phyloP scores from a whole-genome alignment of 1,140 invertebrate species.

The Yoshiicerus persimilis region DNA sequence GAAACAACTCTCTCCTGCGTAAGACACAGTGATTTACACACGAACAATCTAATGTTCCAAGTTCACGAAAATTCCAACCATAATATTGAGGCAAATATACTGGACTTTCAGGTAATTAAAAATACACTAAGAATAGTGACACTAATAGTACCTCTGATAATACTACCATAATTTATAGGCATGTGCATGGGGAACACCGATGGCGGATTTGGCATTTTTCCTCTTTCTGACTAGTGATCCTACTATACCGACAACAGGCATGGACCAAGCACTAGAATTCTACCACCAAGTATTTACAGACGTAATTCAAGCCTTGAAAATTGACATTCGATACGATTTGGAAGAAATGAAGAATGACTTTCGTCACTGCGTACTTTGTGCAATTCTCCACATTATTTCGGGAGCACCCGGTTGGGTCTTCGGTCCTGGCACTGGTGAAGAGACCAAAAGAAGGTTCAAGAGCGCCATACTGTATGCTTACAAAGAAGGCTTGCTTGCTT shows the following conservation, averaged over 20 bases:
- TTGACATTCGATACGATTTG: neutral
- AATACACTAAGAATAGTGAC: neutral
- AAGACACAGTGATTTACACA: conserved; percentile 20
- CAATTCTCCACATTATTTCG: conserved; percentile 22
- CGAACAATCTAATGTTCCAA: neutral
- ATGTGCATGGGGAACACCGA: neutral
- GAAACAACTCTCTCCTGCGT: neutral
- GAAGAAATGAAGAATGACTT: conserved; percentile 26
- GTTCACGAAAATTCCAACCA: neutral
- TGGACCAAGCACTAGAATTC: neutral
- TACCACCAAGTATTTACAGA: conserved; percentile 21
- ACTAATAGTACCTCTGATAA: neutral
- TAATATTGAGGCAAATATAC: neutral
- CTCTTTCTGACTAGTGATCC: conserved; percentile 13
- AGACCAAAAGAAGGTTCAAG: neutral
- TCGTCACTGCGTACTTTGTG: neutral
- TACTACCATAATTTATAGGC: neutral
- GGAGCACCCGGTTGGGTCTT: neutral
- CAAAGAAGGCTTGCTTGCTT: neutral
- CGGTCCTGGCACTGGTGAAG: neutral
- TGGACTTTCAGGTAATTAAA: conserved; percentile 35
- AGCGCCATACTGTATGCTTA: neutral
- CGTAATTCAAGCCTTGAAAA: neutral
- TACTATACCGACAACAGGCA: neutral
- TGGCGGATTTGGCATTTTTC: conserved; percentile 23